Evolutionary conservation across 2,888 invertebrate genomes (phyloP).

Genomic region (Drosophila flavopinicola): DNA sequence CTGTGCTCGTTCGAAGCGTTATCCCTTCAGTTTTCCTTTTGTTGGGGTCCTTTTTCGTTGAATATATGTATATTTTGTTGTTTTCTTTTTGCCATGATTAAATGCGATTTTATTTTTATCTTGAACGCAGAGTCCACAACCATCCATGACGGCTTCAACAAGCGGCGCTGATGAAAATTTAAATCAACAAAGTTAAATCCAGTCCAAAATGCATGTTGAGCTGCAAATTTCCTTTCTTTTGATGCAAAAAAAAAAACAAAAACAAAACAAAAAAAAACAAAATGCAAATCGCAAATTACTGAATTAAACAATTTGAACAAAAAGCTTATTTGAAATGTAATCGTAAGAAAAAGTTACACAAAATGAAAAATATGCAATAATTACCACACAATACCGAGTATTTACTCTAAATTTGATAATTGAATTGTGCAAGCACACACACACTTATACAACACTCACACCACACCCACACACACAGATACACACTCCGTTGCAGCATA

Average conservation of each 20-base stretch:
- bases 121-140: constrained; percentile 89
- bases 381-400: constrained; percentile 45
- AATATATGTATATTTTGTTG: constrained; percentile 21
- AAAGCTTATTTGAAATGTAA: constrained; percentile 62
- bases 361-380: constrained; percentile 49
- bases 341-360: constrained; percentile 55
- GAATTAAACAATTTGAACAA: constrained; percentile 34
- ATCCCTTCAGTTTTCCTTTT: constrained; percentile 19
- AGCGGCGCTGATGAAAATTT: constrained; percentile 90
- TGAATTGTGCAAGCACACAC: constrained; percentile 45
- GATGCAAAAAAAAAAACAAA: constrained; percentile 38
- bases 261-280: constrained; percentile 18
- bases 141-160: constrained; percentile 86
- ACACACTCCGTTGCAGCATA: constrained; percentile 35
- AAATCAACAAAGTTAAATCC: constrained; percentile 86
- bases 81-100: constrained; percentile 58
- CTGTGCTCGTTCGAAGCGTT: constrained; percentile 43
- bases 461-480: constrained; percentile 30
- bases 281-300: not conserved
- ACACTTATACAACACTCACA: constrained; percentile 19
- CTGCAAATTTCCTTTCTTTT: constrained; percentile 50
- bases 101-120: constrained; percentile 68
- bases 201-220: constrained; percentile 68
- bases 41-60: constrained; percentile 3
- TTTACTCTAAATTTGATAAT: constrained; percentile 40